A percentile compares a stretch with the other conserved stretches of the same genome.
These are phyloP conservation scores for Drosophila dunni DNA, from an alignment of 1,140 invertebrate species.

Conservation along the genomic window DNA sequence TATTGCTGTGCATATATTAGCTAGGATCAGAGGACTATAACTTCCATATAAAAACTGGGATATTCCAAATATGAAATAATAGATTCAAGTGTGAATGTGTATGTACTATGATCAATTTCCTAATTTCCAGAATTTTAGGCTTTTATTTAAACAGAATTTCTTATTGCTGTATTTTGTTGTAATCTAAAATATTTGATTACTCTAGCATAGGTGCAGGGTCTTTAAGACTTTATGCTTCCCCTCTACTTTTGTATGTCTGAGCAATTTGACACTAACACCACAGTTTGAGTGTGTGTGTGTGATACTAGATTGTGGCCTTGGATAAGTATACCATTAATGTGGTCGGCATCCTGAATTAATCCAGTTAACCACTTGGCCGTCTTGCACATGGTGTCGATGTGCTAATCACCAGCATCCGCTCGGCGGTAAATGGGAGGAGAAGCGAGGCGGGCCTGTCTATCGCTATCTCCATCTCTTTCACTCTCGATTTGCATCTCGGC, in stretches of 20 bases:
- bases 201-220: no score
- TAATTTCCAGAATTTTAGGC: no score
- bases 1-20: no score
- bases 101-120: no score
- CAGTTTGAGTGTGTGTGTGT: not conserved
- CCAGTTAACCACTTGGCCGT: conserved; percentile 25
- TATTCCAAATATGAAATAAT: no score
- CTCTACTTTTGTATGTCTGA: not conserved
- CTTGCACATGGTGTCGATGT: conserved; percentile 56
- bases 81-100: no score
- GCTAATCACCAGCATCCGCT: conserved; percentile 71
- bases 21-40: no score
- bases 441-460: not conserved
- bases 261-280: not conserved
- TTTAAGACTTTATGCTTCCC: no score
- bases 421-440: not conserved
- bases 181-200: no score
- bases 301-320: conserved; percentile 33
- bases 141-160: no score
- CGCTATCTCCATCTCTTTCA: not conserved
- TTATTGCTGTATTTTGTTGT: no score
- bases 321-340: conserved; percentile 1
- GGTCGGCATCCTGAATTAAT: conserved; percentile 41
- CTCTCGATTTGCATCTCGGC: not conserved
- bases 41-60: no score